These are phyloP conservation scores for Drosophila niveifrons DNA, from an alignment of 2,888 invertebrate species.

Conservation along the genomic window DNA sequence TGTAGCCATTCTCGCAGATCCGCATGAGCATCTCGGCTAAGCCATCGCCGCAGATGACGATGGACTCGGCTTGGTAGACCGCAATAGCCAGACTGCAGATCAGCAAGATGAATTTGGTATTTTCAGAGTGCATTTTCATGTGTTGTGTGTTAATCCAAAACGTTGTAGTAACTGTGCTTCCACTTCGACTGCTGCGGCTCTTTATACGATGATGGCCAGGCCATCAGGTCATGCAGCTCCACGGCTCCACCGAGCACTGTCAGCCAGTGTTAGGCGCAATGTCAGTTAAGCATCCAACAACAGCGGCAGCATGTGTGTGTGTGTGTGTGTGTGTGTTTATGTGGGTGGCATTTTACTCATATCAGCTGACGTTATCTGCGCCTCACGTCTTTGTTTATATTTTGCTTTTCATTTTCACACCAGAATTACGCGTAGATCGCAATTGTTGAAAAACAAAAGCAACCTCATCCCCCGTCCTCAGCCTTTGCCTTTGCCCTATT, in stretches of 20 bases:
- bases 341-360: conserved; percentile 46
- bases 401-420: conserved; percentile 20
- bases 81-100: conserved; percentile 42
- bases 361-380: conserved; percentile 65
- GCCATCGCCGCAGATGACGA: conserved; percentile 62
- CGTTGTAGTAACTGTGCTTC: conserved; percentile 46
- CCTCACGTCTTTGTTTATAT: conserved; percentile 60
- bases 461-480: background rate
- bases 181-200: conserved; percentile 5
- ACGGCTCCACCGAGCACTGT: conserved; percentile 50
- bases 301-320: conserved; percentile 3
- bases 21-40: conserved; percentile 57
- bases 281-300: conserved; percentile 57
- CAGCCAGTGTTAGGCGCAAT: conserved; percentile 61
- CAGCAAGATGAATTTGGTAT: conserved; percentile 22
- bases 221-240: background rate
- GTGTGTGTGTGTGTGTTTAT: background rate
- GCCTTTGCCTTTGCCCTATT: background rate
- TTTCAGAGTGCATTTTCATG: conserved; percentile 30
- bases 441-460: conserved; percentile 56
- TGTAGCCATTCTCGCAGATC: conserved; percentile 70
- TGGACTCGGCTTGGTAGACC: conserved; percentile 27
- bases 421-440: conserved; percentile 63
- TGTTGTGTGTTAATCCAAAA: conserved; percentile 14
- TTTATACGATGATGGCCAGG: conserved; percentile 52